These are phyloP conservation scores for Hippocampus kuda DNA, from an alignment of 2,797 vertebrate species.

Conservation along the genomic window DNA sequence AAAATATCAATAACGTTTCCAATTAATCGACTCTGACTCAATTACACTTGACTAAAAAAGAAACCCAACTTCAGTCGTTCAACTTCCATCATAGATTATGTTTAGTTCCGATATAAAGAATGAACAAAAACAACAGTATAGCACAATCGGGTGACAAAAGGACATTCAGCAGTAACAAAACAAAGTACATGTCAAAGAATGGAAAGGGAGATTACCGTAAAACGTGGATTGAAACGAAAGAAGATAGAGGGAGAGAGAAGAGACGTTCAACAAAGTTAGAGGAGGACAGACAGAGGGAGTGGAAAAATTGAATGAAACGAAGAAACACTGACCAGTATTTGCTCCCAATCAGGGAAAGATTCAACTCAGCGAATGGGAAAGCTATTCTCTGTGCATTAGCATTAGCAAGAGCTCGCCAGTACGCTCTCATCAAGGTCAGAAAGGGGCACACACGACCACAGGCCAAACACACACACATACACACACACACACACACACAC, in stretches of 20 bases:
- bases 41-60: background rate
- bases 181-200: constrained; percentile 41
- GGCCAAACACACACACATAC: constrained; percentile 33
- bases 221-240: constrained; percentile 48
- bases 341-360: constrained; percentile 50
- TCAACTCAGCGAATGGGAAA: constrained; percentile 56
- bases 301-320: constrained; percentile 51
- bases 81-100: background rate
- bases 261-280: constrained; percentile 48
- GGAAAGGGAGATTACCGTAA: constrained; percentile 49
- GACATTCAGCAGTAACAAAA: constrained; percentile 39
- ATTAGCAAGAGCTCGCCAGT: constrained; percentile 57
- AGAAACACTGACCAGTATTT: constrained; percentile 48
- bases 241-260: constrained; percentile 33
- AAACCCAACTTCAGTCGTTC: no score
- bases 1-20: no score
- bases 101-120: constrained; percentile 13
- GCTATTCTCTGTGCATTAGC: constrained; percentile 62
- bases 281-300: constrained; percentile 40
- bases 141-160: constrained; percentile 31
- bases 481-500: constrained; percentile 10
- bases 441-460: constrained; percentile 52
- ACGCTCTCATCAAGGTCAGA: constrained; percentile 64
- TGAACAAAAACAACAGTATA: constrained; percentile 16
- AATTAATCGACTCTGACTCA: no score